Evolutionary conservation across 1,140 invertebrate genomes (phyloP).

Genomic region (Camponotus floridanus): DNA sequence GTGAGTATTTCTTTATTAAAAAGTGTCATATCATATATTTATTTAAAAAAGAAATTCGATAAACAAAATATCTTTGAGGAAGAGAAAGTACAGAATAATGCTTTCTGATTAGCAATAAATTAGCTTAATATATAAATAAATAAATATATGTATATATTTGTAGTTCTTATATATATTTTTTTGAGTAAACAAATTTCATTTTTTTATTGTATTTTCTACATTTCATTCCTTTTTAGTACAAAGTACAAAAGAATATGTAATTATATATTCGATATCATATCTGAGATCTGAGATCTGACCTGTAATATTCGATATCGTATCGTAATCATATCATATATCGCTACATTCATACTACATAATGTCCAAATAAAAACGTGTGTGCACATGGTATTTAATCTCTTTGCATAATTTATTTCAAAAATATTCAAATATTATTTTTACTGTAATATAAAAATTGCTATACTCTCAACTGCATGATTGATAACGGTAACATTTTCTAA

Average conservation of each 20-base stretch:
- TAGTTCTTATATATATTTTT: not conserved
- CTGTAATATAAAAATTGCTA: conserved; percentile 17
- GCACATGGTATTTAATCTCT: not conserved
- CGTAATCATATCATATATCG: conserved; percentile 12
- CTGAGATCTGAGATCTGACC: no score
- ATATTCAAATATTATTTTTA: conserved; percentile 10
- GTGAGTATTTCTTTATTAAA: no score
- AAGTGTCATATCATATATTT: no score
- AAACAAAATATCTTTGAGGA: no score
- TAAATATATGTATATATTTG: no score
- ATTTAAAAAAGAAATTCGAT: no score
- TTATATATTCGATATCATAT: not conserved
- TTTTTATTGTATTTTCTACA: not conserved
- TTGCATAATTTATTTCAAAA: conserved; percentile 19
- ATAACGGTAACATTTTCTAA: not conserved
- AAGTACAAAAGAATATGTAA: no score
- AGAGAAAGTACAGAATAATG: not conserved
- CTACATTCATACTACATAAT: conserved; percentile 11
- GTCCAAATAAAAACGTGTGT: conserved; percentile 12
- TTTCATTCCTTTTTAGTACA: not conserved
- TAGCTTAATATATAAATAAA: not conserved
- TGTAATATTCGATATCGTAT: conserved; percentile 8
- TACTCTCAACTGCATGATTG: not conserved
- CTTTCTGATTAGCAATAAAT: not conserved
- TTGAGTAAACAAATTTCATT: no score